Percentiles rank a stretch among this genome's conserved stretches.
Evolutionary conservation across 2,113 vertebrate species (phyloP).

Genomic region (Pseudolaguvia tuberculata): DNA sequence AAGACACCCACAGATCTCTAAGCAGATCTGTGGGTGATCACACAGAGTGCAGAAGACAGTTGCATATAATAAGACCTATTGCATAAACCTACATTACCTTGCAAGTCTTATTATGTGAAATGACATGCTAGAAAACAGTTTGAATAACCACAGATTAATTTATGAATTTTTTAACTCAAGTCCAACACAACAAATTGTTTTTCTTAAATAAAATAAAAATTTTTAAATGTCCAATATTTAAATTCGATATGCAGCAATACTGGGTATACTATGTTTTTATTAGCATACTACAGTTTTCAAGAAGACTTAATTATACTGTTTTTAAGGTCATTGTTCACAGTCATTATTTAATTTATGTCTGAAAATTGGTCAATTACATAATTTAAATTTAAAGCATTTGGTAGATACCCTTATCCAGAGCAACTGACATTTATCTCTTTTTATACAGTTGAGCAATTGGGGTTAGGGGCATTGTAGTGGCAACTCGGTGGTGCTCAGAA

Average conservation of each 20-base stretch:
- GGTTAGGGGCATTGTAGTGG: too few species aligned
- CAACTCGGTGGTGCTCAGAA: too few species aligned
- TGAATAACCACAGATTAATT: not conserved
- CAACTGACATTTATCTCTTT: too few species aligned
- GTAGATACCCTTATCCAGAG: too few species aligned
- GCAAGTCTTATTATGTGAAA: too few species aligned
- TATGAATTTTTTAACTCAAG: not conserved
- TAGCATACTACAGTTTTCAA: not conserved
- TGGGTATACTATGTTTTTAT: too few species aligned
- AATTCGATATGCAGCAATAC: too few species aligned
- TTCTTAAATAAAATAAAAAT: too few species aligned
- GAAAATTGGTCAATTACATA: not conserved
- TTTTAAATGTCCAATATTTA: too few species aligned
- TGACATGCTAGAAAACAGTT: not conserved
- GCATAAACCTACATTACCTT: not conserved
- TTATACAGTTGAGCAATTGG: too few species aligned
- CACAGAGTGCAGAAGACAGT: not conserved
- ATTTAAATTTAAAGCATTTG: too few species aligned
- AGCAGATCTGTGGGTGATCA: not conserved
- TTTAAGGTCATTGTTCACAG: not conserved
- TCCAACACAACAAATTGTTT: too few species aligned
- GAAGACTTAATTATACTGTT: not conserved
- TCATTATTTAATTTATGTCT: not conserved
- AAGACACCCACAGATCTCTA: slow-evolving; percentile 12
- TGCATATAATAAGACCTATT: not conserved